These are phyloP conservation scores for Coleophora flavipennella DNA, from an alignment of 2,888 invertebrate species.

Conservation along the genomic window DNA sequence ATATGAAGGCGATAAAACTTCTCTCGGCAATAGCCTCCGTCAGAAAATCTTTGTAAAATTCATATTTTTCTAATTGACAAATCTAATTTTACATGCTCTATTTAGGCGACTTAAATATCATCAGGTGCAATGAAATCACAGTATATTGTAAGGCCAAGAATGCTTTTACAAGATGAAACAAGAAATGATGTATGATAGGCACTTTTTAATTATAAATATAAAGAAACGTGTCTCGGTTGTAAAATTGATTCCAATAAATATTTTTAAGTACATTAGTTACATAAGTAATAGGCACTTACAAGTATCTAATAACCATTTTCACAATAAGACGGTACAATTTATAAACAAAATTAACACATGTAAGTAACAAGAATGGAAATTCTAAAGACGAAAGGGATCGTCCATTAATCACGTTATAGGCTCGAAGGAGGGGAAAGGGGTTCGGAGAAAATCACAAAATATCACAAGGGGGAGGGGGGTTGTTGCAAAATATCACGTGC, in stretches of 20 bases:
- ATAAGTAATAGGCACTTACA: no score
- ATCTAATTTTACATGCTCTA: not conserved
- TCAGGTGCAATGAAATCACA: constrained; percentile 15
- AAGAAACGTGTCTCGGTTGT: no score
- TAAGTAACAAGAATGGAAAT: not conserved
- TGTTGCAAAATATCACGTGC: no score
- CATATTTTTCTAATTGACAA: not conserved
- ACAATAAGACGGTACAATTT: not conserved
- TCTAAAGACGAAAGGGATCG: constrained; percentile 3
- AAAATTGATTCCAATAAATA: no score
- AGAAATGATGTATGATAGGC: not conserved
- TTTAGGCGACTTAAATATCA: constrained; percentile 9
- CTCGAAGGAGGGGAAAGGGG: no score
- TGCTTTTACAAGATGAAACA: not conserved
- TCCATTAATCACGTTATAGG: no score
- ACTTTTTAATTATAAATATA: no score
- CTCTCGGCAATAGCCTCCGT: not conserved
- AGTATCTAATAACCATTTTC: no score
- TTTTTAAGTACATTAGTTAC: no score
- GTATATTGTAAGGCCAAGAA: constrained; percentile 12
- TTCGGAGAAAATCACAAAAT: no score
- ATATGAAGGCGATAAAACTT: no score
- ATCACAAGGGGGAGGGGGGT: no score
- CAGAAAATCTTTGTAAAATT: not conserved
- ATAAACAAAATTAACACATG: not conserved